These are phyloP conservation scores for Parazoanthus atlanticus DNA, from an alignment of 92 coral and sea anemone genomes.

Conservation along the genomic window DNA sequence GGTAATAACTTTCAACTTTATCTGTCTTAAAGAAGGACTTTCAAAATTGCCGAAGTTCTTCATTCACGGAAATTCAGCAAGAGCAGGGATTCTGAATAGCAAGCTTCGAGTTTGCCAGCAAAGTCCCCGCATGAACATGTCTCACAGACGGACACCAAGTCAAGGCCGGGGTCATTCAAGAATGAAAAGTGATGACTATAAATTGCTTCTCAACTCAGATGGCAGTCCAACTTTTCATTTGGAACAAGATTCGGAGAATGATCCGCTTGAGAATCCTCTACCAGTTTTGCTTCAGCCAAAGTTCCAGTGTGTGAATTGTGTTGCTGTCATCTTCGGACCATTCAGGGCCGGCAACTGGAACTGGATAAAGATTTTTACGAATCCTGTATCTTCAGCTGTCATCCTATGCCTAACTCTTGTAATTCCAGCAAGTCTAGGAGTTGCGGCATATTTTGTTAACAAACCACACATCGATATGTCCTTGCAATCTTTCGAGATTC, in stretches of 20 bases:
- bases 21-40: background rate
- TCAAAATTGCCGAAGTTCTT: background rate
- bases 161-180: slow-evolving; percentile 65
- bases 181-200: slow-evolving; percentile 83
- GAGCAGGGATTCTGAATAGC: slow-evolving; percentile 4
- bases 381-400: slow-evolving; percentile 44
- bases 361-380: slow-evolving; percentile 35
- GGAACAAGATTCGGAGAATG: slow-evolving; percentile 17
- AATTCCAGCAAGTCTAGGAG: slow-evolving; percentile 58
- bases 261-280: slow-evolving; percentile 22
- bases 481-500: slow-evolving; percentile 74
- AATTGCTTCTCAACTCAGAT: slow-evolving; percentile 47
- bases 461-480: slow-evolving; percentile 66
- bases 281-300: slow-evolving; percentile 70
- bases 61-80: background rate
- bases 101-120: background rate
- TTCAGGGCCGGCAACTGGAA: background rate
- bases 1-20: background rate
- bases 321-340: slow-evolving; percentile 11
- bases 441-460: slow-evolving; percentile 20
- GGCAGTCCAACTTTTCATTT: slow-evolving; percentile 44
- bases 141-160: slow-evolving; percentile 39
- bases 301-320: slow-evolving; percentile 36
- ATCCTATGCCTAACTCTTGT: slow-evolving; percentile 41
- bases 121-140: background rate